Conservation (phyloP, 2,113 vertebrate species). For the Amblyopsis rosae region DNA sequence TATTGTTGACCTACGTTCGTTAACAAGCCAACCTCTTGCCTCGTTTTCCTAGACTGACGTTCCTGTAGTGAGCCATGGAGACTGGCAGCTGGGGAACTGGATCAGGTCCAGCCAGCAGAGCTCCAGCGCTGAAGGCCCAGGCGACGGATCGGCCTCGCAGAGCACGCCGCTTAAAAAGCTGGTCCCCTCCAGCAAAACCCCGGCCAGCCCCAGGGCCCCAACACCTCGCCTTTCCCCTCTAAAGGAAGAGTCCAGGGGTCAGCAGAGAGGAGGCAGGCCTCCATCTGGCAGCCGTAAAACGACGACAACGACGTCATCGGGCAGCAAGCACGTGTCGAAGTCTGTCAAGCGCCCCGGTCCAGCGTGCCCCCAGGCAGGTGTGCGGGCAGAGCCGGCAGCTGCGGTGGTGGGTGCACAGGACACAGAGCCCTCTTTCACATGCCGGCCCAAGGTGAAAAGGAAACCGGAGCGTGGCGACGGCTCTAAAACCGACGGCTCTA, state of each 20-base stretch:
- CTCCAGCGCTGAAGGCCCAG: constrained; percentile 61
- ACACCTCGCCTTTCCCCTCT: constrained; percentile 54
- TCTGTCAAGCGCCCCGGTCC: constrained; percentile 44
- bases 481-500: constrained; percentile 53
- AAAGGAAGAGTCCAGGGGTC: constrained; percentile 45
- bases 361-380: constrained; percentile 33
- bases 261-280: constrained; percentile 62
- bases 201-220: constrained; percentile 26
- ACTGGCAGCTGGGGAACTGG: constrained; percentile 72
- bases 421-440: constrained; percentile 74
- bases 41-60: constrained; percentile 33
- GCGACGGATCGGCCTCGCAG: background rate
- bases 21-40: background rate
- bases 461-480: constrained; percentile 62
- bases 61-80: constrained; percentile 30
- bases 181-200: constrained; percentile 44
- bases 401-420: constrained; percentile 43
- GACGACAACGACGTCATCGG: constrained; percentile 31
- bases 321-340: constrained; percentile 69
- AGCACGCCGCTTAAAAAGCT: constrained; percentile 39
- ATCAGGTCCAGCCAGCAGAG: constrained; percentile 60
- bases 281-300: constrained; percentile 56
- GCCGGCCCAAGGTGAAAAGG: constrained; percentile 84
- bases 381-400: constrained; percentile 73
- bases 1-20: too few species aligned